Percentiles rank a stretch among this genome's conserved stretches.
Evolutionary conservation across 2,888 invertebrate species (phyloP).

Genomic region (Apeira syringaria): DNA sequence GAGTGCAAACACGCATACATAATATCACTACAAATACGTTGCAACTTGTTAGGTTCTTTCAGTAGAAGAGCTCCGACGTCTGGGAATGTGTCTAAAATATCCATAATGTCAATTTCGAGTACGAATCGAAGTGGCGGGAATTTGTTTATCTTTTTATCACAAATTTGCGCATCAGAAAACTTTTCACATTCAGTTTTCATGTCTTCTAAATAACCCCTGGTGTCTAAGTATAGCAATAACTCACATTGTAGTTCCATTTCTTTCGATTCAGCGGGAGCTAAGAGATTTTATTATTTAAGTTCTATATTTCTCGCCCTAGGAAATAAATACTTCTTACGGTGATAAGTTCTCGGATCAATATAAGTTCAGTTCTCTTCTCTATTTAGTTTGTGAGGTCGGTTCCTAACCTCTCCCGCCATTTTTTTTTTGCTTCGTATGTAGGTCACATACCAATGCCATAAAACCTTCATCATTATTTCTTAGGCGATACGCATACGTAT

Average conservation of each 20-base stretch:
- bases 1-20: conserved; percentile 59
- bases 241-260: conserved; percentile 54
- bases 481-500: too few species aligned
- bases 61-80: conserved; percentile 52
- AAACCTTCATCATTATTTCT: too few species aligned
- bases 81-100: conserved; percentile 54
- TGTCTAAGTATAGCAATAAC: conserved; percentile 67
- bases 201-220: conserved; percentile 47
- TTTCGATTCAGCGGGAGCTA: conserved; percentile 5
- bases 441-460: too few species aligned
- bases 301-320: too few species aligned
- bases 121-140: conserved; percentile 63
- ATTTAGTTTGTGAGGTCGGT: too few species aligned
- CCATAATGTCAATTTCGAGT: conserved; percentile 64
- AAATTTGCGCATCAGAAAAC: conserved; percentile 46
- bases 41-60: conserved; percentile 60
- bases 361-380: too few species aligned
- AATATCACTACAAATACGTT: conserved; percentile 55
- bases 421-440: too few species aligned
- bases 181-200: conserved; percentile 54
- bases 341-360: too few species aligned
- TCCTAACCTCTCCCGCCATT: too few species aligned
- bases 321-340: too few species aligned
- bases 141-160: conserved; percentile 48
- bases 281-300: background rate